phyloP scores from a whole-genome alignment of 2,797 vertebrate genomes.

The Tiaroga cobitis region DNA sequence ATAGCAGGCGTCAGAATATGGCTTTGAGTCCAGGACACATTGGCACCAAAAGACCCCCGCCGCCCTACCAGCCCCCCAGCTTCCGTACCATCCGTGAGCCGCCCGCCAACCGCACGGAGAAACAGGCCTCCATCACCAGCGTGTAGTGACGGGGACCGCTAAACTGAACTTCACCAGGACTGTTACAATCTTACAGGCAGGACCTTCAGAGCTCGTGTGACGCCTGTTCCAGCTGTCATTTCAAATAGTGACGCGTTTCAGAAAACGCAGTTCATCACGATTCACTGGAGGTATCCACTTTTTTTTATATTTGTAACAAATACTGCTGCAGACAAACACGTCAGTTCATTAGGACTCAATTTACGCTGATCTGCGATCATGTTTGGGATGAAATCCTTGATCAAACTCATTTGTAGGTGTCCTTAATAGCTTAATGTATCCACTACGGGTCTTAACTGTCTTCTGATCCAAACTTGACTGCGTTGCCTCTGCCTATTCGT shows the following conservation, averaged over 20 bases:
- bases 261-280: constrained; percentile 21
- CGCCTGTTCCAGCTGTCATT: constrained; percentile 32
- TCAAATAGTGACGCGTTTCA: constrained; percentile 30
- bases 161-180: constrained; percentile 7
- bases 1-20: constrained; percentile 86
- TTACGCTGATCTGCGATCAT: constrained; percentile 33
- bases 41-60: constrained; percentile 76
- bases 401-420: constrained; percentile 48
- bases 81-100: constrained; percentile 83
- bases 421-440: constrained; percentile 50
- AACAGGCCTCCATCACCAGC: constrained; percentile 87
- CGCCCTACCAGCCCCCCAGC: constrained; percentile 74
- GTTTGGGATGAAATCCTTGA: constrained; percentile 39
- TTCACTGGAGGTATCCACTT: constrained; percentile 48
- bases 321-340: constrained; percentile 42
- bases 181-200: constrained; percentile 25
- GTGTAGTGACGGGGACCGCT: constrained; percentile 56
- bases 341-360: constrained; percentile 36
- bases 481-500: constrained; percentile 43
- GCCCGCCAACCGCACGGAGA: constrained; percentile 81
- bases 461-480: constrained; percentile 53
- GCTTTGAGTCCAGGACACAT: constrained; percentile 87
- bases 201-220: constrained; percentile 37
- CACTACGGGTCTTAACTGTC: constrained; percentile 52
- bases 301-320: constrained; percentile 49